These are phyloP conservation scores for Lithobius niger DNA, from an alignment of 1,140 invertebrate species.

Conservation along the genomic window DNA sequence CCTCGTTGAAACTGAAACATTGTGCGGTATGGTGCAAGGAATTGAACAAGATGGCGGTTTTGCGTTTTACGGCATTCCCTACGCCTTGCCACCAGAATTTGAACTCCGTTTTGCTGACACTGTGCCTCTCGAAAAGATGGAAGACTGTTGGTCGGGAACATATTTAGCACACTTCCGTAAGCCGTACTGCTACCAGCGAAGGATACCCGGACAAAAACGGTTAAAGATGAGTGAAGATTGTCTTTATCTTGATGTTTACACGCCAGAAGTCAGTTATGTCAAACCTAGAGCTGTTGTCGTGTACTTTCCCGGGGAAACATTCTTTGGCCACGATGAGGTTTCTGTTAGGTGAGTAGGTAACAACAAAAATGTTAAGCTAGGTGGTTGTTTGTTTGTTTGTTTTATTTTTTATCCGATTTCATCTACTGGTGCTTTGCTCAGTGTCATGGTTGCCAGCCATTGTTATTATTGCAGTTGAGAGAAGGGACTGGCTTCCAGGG, in stretches of 20 bases:
- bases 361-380: not conserved
- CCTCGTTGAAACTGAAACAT: too few relatives aligned
- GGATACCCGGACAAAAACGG: conserved; percentile 50
- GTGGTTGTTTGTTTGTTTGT: not conserved
- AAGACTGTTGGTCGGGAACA: conserved; percentile 67
- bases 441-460: conserved; percentile 39
- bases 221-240: conserved; percentile 58
- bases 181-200: conserved; percentile 28
- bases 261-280: conserved; percentile 54
- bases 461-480: too few relatives aligned
- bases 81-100: conserved; percentile 58
- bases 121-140: conserved; percentile 44
- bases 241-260: conserved; percentile 60
- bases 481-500: too few relatives aligned
- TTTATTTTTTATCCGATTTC: conserved; percentile 7
- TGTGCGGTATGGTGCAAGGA: conserved; percentile 64
- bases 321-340: conserved; percentile 38
- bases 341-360: not conserved
- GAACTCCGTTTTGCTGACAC: conserved; percentile 35
- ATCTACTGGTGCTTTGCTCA: conserved; percentile 23
- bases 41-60: conserved; percentile 56
- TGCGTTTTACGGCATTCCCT: conserved; percentile 72
- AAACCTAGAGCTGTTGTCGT: conserved; percentile 64
- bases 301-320: conserved; percentile 56
- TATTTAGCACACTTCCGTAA: conserved; percentile 40